Conservation (phyloP, 1,140 invertebrate species). For the Drosophila ironensis region DNA sequence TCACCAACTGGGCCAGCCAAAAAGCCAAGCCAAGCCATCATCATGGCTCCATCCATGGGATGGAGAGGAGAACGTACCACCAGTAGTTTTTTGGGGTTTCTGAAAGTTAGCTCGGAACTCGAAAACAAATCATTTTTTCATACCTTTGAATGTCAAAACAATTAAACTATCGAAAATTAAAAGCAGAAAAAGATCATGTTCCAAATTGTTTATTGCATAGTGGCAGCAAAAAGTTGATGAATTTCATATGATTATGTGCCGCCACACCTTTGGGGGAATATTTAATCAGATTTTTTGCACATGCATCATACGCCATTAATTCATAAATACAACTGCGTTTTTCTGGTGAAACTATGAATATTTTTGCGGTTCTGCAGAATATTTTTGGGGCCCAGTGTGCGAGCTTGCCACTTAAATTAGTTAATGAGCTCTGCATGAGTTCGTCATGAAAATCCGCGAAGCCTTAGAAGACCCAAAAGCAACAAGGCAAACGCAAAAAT, state of each 20-base stretch:
- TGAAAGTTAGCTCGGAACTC: conserved; percentile 1
- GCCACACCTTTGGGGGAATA: conserved; percentile 2
- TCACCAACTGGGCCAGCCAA: conserved; percentile 35
- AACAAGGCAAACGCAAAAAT: conserved; percentile 49
- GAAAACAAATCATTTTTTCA: conserved; percentile 53
- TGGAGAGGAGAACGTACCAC: conserved; percentile 23
- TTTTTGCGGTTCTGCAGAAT: not conserved
- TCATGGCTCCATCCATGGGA: not conserved
- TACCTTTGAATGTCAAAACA: conserved; percentile 69
- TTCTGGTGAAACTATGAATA: conserved; percentile 24
- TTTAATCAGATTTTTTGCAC: conserved; percentile 8
- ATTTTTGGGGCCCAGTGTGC: conserved; percentile 31
- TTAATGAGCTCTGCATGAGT: conserved; percentile 65
- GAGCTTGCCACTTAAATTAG: conserved; percentile 58
- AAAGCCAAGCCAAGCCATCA: conserved; percentile 5
- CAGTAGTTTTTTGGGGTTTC: not conserved
- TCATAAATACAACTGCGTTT: no score
- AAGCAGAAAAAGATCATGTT: conserved; percentile 41
- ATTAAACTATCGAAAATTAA: conserved; percentile 56
- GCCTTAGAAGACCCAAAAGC: conserved; percentile 54
- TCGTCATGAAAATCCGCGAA: conserved; percentile 51
- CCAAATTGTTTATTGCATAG: conserved; percentile 18
- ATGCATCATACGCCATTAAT: no score
- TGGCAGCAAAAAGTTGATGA: not conserved
- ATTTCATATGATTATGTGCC: not conserved